Conservation (phyloP, 2,888 invertebrate genomes). For the Clostera curtula region DNA sequence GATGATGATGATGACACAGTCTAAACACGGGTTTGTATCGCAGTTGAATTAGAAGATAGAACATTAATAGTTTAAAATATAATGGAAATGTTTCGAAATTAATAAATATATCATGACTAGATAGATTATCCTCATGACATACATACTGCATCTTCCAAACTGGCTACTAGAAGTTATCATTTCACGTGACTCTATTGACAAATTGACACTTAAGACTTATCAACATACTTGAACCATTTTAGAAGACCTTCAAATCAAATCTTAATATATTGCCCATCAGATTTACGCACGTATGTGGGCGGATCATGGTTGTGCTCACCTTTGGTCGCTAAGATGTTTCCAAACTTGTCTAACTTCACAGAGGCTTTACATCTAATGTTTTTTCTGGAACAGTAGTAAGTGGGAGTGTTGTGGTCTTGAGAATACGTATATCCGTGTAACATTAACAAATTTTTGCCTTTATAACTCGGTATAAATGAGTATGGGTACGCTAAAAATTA, state of each 20-base stretch:
- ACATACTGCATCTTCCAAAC: no score
- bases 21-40: no score
- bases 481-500: conserved; percentile 13
- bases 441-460: conserved; percentile 18
- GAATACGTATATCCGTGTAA: conserved; percentile 17
- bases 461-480: conserved; percentile 21
- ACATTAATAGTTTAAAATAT: no score
- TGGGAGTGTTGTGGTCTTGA: conserved; percentile 16
- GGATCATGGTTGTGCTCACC: conserved; percentile 13
- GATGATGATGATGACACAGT: no score
- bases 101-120: no score
- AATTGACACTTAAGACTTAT: no score
- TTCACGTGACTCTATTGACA: no score
- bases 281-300: conserved; percentile 13
- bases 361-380: conserved; percentile 19
- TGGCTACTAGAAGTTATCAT: no score
- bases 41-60: no score
- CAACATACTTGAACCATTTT: no score
- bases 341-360: conserved; percentile 15
- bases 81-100: no score
- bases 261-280: conserved; percentile 13
- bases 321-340: conserved; percentile 8
- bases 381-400: conserved; percentile 22
- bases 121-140: no score
- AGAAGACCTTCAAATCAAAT: conserved; percentile 1